A percentile compares a stretch with the other conserved stretches of the same genome.
phyloP scores from a whole-genome alignment of 2,888 invertebrate species.

The Gerosis bhagava region DNA sequence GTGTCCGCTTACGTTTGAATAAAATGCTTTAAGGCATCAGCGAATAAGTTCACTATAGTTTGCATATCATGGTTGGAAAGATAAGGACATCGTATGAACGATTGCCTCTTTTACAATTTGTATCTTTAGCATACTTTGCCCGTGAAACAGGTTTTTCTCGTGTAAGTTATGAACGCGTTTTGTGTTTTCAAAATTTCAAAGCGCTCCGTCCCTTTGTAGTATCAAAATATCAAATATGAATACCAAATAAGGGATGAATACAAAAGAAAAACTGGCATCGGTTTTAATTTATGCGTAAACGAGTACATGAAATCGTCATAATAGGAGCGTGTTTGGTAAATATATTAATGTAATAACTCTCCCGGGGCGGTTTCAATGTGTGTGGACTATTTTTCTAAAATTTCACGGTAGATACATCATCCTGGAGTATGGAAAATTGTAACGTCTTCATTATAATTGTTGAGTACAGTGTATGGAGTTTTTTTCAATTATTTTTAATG shows the following conservation, averaged over 20 bases:
- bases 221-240: conserved; percentile 80
- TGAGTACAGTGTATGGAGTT: too few species aligned
- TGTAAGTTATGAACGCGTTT: conserved; percentile 60
- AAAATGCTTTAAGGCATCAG: conserved; percentile 53
- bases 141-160: conserved; percentile 76
- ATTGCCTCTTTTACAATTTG: conserved; percentile 81
- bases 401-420: conserved; percentile 78
- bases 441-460: conserved; percentile 66
- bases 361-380: conserved; percentile 61
- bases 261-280: conserved; percentile 79
- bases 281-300: conserved; percentile 79
- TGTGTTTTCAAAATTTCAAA: conserved; percentile 71
- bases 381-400: conserved; percentile 69
- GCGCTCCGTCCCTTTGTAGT: conserved; percentile 74
- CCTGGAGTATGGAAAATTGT: conserved; percentile 61
- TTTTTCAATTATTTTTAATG: conserved; percentile 11
- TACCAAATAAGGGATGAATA: conserved; percentile 81
- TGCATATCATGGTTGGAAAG: conserved; percentile 45
- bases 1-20: conserved; percentile 54
- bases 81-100: conserved; percentile 70
- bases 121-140: conserved; percentile 76
- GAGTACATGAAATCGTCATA: conserved; percentile 81
- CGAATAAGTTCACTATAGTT: conserved; percentile 58
- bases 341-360: conserved; percentile 79
- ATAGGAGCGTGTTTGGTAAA: conserved; percentile 80